Evolutionary conservation across 2,113 vertebrate species (phyloP), one percentile per base, ranked within the genome.

Genomic region (Rhadina sibilatrix): DNA sequence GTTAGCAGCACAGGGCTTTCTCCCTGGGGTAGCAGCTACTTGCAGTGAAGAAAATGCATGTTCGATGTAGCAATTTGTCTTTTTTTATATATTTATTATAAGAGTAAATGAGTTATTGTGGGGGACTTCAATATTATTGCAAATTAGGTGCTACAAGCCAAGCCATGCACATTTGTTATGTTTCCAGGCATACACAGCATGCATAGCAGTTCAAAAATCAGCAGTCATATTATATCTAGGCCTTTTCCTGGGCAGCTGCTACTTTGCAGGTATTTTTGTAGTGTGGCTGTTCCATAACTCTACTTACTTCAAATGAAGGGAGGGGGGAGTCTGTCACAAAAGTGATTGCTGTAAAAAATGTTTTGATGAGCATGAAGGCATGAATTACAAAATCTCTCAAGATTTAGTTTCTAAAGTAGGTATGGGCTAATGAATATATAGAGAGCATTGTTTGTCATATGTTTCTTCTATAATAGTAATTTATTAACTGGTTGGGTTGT

Each of bases 51-150:
- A 98, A 98, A 98, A 98, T 98, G 97, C 98, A 97, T 98, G 98
- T 98, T 98, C 98, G 97, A 97, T 98, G 97, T 98, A 98, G 98
- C 98, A 98, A 99, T 98, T 98, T 98, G 98, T 99, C 98, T 98
- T 98, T 98, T 98, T 98, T 98, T 98, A 98, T 98, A 98, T 98
- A 98, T 98, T 98, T 98, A 98, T 98, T 98, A 98, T 98, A 98
- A 98, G 98, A 98, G 97, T 98, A 98, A 98, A 98, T 98, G 97
- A 98, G 98, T 98, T 98, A 98, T 99, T 98, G 98, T 98, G 97
- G 96, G 96, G 96, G 97, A 97, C 97, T 98, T 97, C 98, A 98
- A 98, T 98, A 98, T 98, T 98, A 98, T 98, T 97, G 97, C 98
- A 98, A 98, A 98, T 98, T 98, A 98, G 98, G 96, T 97, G 97